phyloP scores from a whole-genome alignment of 2,113 vertebrate species.

The Syngnathus typhle region DNA sequence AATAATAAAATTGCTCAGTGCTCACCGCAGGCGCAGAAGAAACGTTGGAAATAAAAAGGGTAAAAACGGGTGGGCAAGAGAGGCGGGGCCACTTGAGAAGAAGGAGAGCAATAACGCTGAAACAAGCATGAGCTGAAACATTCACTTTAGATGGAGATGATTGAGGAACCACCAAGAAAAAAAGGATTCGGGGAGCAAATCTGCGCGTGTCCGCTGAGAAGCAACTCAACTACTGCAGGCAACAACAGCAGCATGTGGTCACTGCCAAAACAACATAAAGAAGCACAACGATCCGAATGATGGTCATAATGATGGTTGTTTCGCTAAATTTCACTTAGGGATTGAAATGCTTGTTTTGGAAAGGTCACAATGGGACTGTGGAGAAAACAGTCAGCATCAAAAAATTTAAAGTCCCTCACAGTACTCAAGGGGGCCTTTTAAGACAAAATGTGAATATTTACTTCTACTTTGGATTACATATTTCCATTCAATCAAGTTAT shows the following conservation, averaged over 20 bases:
- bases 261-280: constrained; percentile 5
- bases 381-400: neutral
- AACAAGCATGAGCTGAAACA: constrained; percentile 31
- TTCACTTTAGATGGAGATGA: constrained; percentile 17
- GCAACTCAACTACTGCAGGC: constrained; percentile 34
- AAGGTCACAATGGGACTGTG: neutral
- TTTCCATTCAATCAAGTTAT: too few relatives aligned
- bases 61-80: constrained; percentile 7
- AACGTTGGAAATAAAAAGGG: constrained; percentile 31
- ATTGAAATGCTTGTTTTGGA: neutral
- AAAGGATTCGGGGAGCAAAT: constrained; percentile 16
- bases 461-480: too few relatives aligned
- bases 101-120: constrained; percentile 9
- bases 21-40: constrained; percentile 28
- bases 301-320: constrained; percentile 30
- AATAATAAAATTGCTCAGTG: constrained; percentile 51
- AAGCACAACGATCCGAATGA: constrained; percentile 30
- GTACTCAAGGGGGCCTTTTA: too few relatives aligned
- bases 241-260: constrained; percentile 28
- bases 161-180: constrained; percentile 6
- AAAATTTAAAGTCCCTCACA: too few relatives aligned
- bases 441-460: too few relatives aligned
- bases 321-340: neutral
- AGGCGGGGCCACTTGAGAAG: neutral
- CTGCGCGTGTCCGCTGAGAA: constrained; percentile 11